Evolutionary conservation across 2,113 vertebrate species (phyloP).

Genomic region (Edolisoma coerulescens): DNA sequence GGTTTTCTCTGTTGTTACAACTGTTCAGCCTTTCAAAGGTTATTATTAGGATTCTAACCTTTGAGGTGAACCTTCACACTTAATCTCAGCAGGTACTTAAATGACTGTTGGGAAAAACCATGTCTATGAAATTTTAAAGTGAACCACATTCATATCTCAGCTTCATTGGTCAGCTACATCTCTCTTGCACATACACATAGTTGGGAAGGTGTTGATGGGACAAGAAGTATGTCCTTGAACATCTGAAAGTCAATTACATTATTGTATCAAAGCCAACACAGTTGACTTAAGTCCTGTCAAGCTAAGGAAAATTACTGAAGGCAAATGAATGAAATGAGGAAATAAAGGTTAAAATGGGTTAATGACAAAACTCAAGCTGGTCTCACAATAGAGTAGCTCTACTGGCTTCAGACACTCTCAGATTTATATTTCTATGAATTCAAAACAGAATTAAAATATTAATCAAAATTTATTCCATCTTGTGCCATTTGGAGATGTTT

Average conservation of each 20-base stretch:
- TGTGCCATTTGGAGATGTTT: background rate
- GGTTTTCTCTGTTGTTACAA: background rate
- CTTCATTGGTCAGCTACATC: background rate
- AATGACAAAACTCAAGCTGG: background rate
- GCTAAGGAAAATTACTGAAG: background rate
- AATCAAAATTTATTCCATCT: background rate
- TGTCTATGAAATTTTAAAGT: background rate
- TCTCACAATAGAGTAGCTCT: background rate
- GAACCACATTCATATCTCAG: background rate
- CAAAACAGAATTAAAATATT: background rate
- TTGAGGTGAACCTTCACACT: background rate
- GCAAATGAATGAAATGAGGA: background rate
- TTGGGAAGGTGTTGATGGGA: background rate
- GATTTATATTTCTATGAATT: background rate
- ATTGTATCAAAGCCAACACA: background rate
- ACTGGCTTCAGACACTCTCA: background rate
- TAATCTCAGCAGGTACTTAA: background rate
- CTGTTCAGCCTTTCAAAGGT: background rate
- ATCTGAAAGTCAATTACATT: background rate
- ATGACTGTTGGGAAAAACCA: background rate
- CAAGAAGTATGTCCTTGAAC: background rate
- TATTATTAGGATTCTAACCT: conserved; percentile 15
- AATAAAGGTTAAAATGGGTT: background rate
- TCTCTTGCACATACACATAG: background rate
- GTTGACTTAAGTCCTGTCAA: background rate